Percentiles rank a stretch among this genome's conserved stretches.
These are phyloP conservation scores for Amniataba percoides DNA, from an alignment of 2,797 vertebrate genomes.

Conservation along the genomic window DNA sequence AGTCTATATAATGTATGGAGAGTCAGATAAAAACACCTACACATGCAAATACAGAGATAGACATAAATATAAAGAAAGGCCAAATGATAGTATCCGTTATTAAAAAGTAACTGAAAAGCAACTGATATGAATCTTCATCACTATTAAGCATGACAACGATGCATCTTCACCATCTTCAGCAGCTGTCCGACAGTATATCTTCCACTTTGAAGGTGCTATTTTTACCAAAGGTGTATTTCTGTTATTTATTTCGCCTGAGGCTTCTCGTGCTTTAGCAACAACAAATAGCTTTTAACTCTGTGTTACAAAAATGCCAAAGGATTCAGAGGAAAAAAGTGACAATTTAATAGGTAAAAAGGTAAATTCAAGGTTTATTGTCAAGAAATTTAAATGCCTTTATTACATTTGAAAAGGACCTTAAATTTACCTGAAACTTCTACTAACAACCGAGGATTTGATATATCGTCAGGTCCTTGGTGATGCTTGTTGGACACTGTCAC, in stretches of 20 bases:
- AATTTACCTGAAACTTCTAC: slow-evolving; percentile 7
- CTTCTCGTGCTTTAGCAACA: too few species aligned
- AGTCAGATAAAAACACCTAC: slow-evolving; percentile 1
- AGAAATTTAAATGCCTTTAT: background rate
- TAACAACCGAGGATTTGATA: background rate
- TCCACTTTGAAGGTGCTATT: too few species aligned
- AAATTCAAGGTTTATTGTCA: background rate
- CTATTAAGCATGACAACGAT: background rate
- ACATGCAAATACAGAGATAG: background rate
- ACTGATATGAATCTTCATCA: background rate
- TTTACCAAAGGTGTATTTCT: too few species aligned
- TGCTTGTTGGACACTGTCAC: background rate
- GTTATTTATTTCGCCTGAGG: too few species aligned
- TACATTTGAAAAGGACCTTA: background rate
- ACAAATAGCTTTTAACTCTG: background rate
- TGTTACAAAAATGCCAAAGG: background rate
- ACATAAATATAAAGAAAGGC: background rate
- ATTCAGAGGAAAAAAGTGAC: background rate
- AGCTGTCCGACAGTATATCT: background rate
- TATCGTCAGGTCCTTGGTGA: background rate
- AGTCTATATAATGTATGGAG: background rate
- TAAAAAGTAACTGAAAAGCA: background rate
- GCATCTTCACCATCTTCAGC: background rate
- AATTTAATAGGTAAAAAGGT: background rate
- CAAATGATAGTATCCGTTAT: background rate